These are phyloP conservation scores for Diplolepis rosae DNA, from an alignment of 2,888 invertebrate genomes.

Conservation along the genomic window DNA sequence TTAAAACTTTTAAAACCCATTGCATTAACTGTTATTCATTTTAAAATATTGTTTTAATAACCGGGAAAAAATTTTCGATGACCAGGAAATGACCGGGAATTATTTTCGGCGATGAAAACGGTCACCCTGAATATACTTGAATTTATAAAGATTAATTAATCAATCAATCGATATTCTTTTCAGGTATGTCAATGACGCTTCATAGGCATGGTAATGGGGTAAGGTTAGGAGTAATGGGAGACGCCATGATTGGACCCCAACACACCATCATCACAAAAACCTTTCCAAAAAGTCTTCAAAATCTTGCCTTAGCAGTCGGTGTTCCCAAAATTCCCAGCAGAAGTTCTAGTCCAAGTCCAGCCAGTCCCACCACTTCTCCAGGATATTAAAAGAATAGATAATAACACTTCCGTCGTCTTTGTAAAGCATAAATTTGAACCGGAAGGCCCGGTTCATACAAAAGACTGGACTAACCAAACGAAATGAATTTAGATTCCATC, in stretches of 20 bases:
- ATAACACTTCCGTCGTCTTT: slow-evolving; percentile 4
- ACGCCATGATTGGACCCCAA: slow-evolving; percentile 81
- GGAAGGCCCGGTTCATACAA: not conserved
- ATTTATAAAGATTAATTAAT: too few relatives aligned
- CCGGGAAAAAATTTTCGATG: too few relatives aligned
- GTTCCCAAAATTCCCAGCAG: slow-evolving; percentile 56
- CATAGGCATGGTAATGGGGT: slow-evolving; percentile 81
- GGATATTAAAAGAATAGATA: slow-evolving; percentile 43
- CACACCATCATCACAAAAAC: slow-evolving; percentile 73
- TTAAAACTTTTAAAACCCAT: too few relatives aligned
- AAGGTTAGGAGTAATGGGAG: slow-evolving; percentile 82
- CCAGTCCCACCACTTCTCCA: slow-evolving; percentile 60
- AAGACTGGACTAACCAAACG: not conserved
- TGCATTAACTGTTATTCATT: too few relatives aligned
- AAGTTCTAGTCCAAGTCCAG: slow-evolving; percentile 60
- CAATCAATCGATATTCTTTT: slow-evolving; percentile 55
- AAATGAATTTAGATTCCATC: not conserved
- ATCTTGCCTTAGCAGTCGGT: slow-evolving; percentile 63
- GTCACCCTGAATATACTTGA: too few relatives aligned
- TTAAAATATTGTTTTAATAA: too few relatives aligned
- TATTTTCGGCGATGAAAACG: too few relatives aligned
- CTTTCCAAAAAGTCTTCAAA: slow-evolving; percentile 63
- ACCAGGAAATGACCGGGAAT: too few relatives aligned
- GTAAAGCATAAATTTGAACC: not conserved
- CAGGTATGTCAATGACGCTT: slow-evolving; percentile 84